Base-by-base conservation (phyloP, 2,113 vertebrate genomes). In the Ctenomys sociabilis region DNA sequence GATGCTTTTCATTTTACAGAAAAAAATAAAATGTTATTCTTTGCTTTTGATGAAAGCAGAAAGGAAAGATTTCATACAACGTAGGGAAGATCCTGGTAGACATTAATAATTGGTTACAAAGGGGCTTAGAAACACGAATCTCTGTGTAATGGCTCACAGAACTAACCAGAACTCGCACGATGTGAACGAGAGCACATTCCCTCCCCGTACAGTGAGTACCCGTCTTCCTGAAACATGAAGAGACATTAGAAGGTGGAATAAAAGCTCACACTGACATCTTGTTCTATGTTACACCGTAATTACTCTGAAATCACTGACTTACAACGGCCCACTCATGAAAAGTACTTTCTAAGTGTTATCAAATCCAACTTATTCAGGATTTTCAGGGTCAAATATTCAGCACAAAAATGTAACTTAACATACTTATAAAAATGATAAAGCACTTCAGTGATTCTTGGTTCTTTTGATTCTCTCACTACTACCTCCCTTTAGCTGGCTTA, bases 61-160 rank as follows among this genome's bases (percentile, higher is more conserved):
- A 90, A 85, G 30, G 90, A 80, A 88, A 68, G 40, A 84, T 40
- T 80, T 81, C 3, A 26, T 85, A 11, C 19, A 68, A 61, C 4
- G 1, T 24, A 81, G 40, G 30, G 93, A 7, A 49, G 63, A 80
- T 93, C 37, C 11, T 96, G 32, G 35, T 83, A 95, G 88, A 96
- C 68, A 85, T 96, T 37, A 96, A 96, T 96, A 94, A 97, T 87
- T 91, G 91, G 96, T 95, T 52, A 73, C 57, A 90, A 84, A 86
- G 24, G 43, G 7, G 43, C 30, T 59, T 88, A 8, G 43, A 66
- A 85, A 84, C 86, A 68, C 5, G 54, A 59, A 49, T 32, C 72
- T 70, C 64, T 63, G 26, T 72, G 66, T 57, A 95, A 45, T 61
- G 66, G 35, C 68, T 94, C 84, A 49, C 85, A 94, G 86, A 94